Evolutionary conservation across 2,113 vertebrate species (phyloP).

Genomic region (Haemorhous mexicanus): DNA sequence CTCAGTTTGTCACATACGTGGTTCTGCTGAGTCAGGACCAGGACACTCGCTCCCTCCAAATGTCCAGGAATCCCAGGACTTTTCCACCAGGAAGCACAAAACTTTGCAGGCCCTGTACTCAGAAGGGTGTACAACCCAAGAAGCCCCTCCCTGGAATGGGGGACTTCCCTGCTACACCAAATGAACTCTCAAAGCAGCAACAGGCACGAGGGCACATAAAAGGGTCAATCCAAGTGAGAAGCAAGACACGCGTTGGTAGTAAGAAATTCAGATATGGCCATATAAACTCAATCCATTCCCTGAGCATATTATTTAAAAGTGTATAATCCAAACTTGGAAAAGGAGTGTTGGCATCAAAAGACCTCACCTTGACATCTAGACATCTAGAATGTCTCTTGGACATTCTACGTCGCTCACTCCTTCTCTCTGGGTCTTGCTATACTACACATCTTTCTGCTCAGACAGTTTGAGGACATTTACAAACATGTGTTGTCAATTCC

Average conservation of each 20-base stretch:
- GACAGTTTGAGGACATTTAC: neutral
- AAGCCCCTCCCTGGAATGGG: neutral
- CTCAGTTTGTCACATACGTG: accelerated
- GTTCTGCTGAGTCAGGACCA: neutral
- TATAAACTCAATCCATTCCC: neutral
- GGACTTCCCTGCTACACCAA: neutral
- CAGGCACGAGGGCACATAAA: neutral
- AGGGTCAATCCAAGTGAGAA: neutral
- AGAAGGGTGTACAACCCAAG: neutral
- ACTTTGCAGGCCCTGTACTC: neutral
- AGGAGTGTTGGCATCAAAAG: neutral
- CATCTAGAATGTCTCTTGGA: neutral
- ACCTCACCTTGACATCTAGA: neutral
- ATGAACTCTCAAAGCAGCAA: neutral
- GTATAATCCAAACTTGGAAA: neutral
- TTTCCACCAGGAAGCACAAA: neutral
- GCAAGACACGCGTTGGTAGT: neutral
- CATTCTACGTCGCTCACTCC: neutral
- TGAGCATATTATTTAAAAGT: neutral
- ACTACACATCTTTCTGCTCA: neutral
- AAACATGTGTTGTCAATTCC: neutral
- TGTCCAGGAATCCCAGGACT: neutral
- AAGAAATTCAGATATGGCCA: neutral
- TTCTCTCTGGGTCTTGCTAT: neutral
- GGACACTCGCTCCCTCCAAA: neutral